Percentiles rank a stretch among this genome's conserved stretches.
Evolutionary conservation across 2,797 vertebrate species (phyloP).

Genomic region (Silurus aristotelis): DNA sequence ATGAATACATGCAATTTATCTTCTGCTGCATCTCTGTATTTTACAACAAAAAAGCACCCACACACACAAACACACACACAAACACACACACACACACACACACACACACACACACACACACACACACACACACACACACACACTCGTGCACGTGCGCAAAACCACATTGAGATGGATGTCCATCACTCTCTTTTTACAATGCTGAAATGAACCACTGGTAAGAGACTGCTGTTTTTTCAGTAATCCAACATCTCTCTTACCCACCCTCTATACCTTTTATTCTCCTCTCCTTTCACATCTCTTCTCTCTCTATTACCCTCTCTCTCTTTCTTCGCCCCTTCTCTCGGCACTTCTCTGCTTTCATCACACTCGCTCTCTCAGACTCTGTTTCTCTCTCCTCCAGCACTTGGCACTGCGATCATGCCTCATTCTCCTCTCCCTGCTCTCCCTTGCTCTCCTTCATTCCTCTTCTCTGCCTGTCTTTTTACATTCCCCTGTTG

Average conservation of each 20-base stretch:
- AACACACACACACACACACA: too few species aligned
- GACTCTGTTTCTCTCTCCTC: constrained; percentile 29
- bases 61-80: too few species aligned
- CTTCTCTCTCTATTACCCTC: constrained; percentile 21
- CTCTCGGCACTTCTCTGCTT: constrained; percentile 32
- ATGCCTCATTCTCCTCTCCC: constrained; percentile 50
- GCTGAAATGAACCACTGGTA: constrained; percentile 59
- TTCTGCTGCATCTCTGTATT: neutral
- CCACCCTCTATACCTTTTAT: constrained; percentile 27
- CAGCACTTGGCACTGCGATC: constrained; percentile 39
- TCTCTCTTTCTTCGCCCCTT: constrained; percentile 39
- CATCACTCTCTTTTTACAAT: constrained; percentile 44
- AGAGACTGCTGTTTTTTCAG: constrained; percentile 71
- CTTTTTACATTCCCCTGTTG: constrained; percentile 40
- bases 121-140: constrained; percentile 23
- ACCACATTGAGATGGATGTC: constrained; percentile 45
- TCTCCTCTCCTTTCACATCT: constrained; percentile 25
- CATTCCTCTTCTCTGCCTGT: constrained; percentile 39
- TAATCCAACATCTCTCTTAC: constrained; percentile 55
- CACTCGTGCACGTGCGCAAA: constrained; percentile 36
- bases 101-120: constrained; percentile 22
- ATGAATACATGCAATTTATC: neutral
- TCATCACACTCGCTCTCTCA: constrained; percentile 52
- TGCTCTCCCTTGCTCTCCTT: constrained; percentile 39
- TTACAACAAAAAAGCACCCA: too few species aligned